A percentile compares a stretch with the other conserved stretches of the same genome.
These are phyloP conservation scores for Harpalus rufipes DNA, from an alignment of 2,888 invertebrate species.

Conservation along the genomic window DNA sequence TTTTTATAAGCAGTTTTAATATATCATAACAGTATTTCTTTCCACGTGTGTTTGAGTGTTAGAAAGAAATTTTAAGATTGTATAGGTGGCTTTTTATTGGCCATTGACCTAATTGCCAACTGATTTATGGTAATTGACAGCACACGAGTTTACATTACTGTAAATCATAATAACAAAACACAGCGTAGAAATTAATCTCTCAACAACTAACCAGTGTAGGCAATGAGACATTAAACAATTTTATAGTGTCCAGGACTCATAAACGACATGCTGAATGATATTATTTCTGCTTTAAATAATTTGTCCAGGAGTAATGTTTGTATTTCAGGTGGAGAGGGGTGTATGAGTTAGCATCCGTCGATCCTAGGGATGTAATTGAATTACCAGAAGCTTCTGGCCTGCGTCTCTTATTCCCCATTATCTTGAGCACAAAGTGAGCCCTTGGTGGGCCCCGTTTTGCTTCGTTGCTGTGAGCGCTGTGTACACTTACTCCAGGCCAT, in stretches of 20 bases:
- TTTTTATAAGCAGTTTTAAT: slow-evolving; percentile 23
- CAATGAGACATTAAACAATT: slow-evolving; percentile 1
- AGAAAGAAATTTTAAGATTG: slow-evolving; percentile 29
- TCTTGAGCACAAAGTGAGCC: slow-evolving; percentile 63
- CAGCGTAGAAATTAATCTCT: slow-evolving; percentile 17
- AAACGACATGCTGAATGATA: slow-evolving; percentile 16
- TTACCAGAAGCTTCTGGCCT: slow-evolving; percentile 54
- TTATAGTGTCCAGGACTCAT: slow-evolving; percentile 37
- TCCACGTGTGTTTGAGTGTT: slow-evolving; percentile 26
- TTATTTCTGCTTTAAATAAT: slow-evolving; percentile 11
- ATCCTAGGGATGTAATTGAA: slow-evolving; percentile 62
- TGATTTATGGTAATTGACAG: slow-evolving; percentile 65
- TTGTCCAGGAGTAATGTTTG: slow-evolving; percentile 26
- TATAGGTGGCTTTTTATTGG: slow-evolving; percentile 50
- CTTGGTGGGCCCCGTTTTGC: slow-evolving; percentile 22
- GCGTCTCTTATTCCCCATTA: slow-evolving; percentile 66
- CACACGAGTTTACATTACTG: slow-evolving; percentile 16
- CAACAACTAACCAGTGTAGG: slow-evolving; percentile 18
- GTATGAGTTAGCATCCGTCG: slow-evolving; percentile 25
- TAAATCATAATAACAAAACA: slow-evolving; percentile 30
- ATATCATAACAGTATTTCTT: slow-evolving; percentile 18
- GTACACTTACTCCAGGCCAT: slow-evolving; percentile 13
- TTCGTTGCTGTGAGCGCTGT: slow-evolving; percentile 9
- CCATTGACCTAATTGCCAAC: slow-evolving; percentile 58
- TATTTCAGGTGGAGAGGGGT: slow-evolving; percentile 30